Percentiles rank a stretch among this genome's conserved stretches.
phyloP scores from a whole-genome alignment of 2,113 vertebrate species.

The Mus musculus region GRCm39 chr11:21944001-21944500 shows the following conservation, averaged over 20 bases:
- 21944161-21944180: constrained; percentile 38
- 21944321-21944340: constrained; percentile 38
- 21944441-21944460: constrained; percentile 80
- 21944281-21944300: constrained; percentile 49
- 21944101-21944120: neutral
- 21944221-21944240: constrained; percentile 1
- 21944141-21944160: neutral
- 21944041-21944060: fast-evolving
- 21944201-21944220: neutral
- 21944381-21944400: constrained; percentile 72
- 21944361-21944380: constrained; percentile 53
- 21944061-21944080: neutral
- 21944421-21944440: constrained; percentile 62
- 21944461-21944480: constrained; percentile 76
- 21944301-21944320: constrained; percentile 65
- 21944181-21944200: constrained; percentile 5
- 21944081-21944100: neutral
- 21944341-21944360: constrained; percentile 66
- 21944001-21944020: neutral
- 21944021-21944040: neutral
- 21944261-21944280: neutral
- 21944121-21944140: neutral
- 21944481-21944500: constrained; percentile 73
- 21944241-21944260: constrained; percentile 50
- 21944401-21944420: constrained; percentile 69